Evolutionary conservation across 2,113 vertebrate species (phyloP), one percentile per base, ranked within the genome.

Genomic region (Podarcis raffonei): DNA sequence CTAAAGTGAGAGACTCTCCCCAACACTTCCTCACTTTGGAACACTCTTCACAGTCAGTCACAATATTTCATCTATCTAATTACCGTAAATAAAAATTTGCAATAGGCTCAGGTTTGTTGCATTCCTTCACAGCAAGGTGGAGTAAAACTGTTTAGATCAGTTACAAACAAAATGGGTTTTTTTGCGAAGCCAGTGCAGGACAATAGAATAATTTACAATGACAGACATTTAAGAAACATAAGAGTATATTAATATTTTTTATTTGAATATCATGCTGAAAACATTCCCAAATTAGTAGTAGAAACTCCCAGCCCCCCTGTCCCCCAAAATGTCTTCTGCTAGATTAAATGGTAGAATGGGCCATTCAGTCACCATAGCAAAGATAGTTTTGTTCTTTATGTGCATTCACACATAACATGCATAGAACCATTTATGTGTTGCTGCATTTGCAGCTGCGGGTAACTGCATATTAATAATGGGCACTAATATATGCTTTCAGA

Each of bases 181-280:
- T 88, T 87, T 81, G 37, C 25, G 48, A 84, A 12, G 6, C 18
- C 30, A 84, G 7, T 48, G 30, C 66, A 81, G 20, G 32, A 81
- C 9, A 37, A 32, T 4, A 84, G 27, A 84, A 71, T 71, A n/a
- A 11, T 72, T 74, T 57, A 57, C 25, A 53, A 30, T 53, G 16
- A 32, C 27, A 59, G 27, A 57, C 57, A 75, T 57, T 59, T 85
- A 20, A 59, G 35, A 30, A 69, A 69, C 62, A 20, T 42, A 37
- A 62, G 80, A 53, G 80, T 89, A 2, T 88, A 68, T 83, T 85
- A 27, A 91, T 90, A 81, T 69, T 90, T 48, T 48, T 83, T 89
- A 87, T 90, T 15, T 48, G 76, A 81, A 59, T 7, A 6, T 35
- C 53, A 5, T 48, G 2, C 62, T 86, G 74, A 77, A 91, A 93